phyloP scores from a whole-genome alignment of 2,113 vertebrate genomes.

The Dascyllus trimaculatus region DNA sequence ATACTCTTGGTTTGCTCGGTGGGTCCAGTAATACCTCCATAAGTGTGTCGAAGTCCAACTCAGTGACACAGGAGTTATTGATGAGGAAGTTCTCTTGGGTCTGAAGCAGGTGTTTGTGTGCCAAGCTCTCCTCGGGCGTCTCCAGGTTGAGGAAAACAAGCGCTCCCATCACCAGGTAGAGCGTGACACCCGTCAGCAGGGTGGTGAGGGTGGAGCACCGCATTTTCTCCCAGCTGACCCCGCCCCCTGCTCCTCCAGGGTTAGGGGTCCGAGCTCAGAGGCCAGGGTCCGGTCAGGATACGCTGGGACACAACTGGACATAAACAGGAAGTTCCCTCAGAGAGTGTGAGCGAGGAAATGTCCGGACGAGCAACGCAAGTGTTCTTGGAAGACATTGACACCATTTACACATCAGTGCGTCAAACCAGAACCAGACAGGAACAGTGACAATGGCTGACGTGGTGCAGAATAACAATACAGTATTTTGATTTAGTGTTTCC shows the following conservation, averaged over 20 bases:
- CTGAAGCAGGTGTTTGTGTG: slow-evolving; percentile 74
- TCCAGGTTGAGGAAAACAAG: slow-evolving; percentile 90
- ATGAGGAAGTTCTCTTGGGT: slow-evolving; percentile 81
- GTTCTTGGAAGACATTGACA: slow-evolving; percentile 53
- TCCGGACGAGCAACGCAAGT: slow-evolving; percentile 29
- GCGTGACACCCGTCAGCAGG: slow-evolving; percentile 87
- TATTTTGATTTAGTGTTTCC: neutral
- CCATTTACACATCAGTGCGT: slow-evolving; percentile 42
- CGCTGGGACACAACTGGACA: slow-evolving; percentile 56
- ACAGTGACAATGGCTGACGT: neutral
- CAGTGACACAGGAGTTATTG: slow-evolving; percentile 84
- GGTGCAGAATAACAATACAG: neutral
- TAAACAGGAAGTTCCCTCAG: slow-evolving; percentile 78
- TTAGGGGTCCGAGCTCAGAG: slow-evolving; percentile 49
- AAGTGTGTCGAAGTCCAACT: slow-evolving; percentile 79
- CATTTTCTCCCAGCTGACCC: slow-evolving; percentile 81
- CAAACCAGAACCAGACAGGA: slow-evolving; percentile 28
- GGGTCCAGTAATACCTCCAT: slow-evolving; percentile 82
- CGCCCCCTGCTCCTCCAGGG: slow-evolving; percentile 46
- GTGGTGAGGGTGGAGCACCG: slow-evolving; percentile 88
- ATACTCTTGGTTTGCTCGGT: neutral
- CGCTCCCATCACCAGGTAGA: slow-evolving; percentile 91
- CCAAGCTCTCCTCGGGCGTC: slow-evolving; percentile 80
- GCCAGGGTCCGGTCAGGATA: slow-evolving; percentile 69
- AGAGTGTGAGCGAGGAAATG: slow-evolving; percentile 39